A percentile compares a stretch with the other conserved stretches of the same genome.
Evolutionary conservation across 2,888 invertebrate species (phyloP).

Genomic region (Chymomyza fuscimana): DNA sequence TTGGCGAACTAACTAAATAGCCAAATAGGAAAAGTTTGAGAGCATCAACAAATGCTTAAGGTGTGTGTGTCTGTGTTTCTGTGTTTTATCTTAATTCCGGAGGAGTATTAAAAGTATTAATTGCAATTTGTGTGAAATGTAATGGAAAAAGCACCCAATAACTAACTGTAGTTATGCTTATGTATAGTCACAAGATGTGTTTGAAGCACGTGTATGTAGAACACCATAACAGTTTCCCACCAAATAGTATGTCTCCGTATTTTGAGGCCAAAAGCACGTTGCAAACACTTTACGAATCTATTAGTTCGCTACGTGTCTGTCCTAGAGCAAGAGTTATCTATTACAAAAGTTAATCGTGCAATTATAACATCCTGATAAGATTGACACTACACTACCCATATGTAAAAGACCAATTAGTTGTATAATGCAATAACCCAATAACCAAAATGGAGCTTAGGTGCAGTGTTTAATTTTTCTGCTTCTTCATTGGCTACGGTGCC

Average conservation of each 20-base stretch:
- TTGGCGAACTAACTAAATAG: constrained; percentile 13
- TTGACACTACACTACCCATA: not conserved
- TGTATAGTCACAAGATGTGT: too few relatives aligned
- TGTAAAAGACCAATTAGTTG: not conserved
- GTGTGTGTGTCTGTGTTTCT: not conserved
- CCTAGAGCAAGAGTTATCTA: not conserved
- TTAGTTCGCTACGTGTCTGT: not conserved
- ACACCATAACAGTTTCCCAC: too few relatives aligned
- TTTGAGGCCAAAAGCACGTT: too few relatives aligned
- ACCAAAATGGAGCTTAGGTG: not conserved
- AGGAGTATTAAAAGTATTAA: constrained; percentile 49
- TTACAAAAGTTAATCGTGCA: not conserved
- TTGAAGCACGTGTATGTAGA: too few relatives aligned
- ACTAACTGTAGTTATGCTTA: too few relatives aligned
- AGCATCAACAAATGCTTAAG: constrained; percentile 11
- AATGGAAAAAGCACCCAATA: too few relatives aligned
- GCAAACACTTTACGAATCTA: too few relatives aligned
- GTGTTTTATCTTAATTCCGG: constrained; percentile 43
- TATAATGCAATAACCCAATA: not conserved
- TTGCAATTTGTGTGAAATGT: not conserved
- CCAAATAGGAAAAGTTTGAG: constrained; percentile 17
- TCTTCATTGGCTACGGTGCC: not conserved
- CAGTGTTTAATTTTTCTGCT: too few relatives aligned
- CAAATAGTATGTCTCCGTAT: too few relatives aligned
- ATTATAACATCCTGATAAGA: too few relatives aligned